A percentile compares a stretch with the other conserved stretches of the same genome.
Conservation (phyloP, 2,113 vertebrate species). For the Protobothrops mucrosquamatus region DNA sequence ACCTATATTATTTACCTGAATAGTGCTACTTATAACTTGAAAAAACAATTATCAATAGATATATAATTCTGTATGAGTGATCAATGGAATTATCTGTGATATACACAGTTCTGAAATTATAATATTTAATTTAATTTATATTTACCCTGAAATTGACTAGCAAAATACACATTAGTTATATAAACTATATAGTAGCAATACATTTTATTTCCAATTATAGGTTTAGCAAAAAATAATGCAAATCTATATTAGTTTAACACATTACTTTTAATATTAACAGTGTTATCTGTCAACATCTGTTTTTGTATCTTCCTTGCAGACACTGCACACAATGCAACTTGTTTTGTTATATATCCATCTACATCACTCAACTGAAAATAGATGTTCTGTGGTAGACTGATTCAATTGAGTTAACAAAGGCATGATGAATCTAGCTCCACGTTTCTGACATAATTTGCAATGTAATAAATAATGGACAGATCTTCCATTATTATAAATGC, state of each 20-base stretch:
- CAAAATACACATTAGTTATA: neutral
- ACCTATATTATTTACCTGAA: conserved; percentile 35
- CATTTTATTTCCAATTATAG: neutral
- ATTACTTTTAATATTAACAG: neutral
- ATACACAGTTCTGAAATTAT: neutral
- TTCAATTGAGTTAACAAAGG: neutral
- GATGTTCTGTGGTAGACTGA: neutral
- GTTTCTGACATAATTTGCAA: neutral
- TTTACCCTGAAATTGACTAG: neutral
- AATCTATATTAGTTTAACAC: neutral
- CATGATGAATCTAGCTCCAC: neutral
- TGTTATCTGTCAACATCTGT: neutral
- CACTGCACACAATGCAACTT: neutral
- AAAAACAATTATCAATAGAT: conserved; percentile 28
- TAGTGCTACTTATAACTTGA: neutral
- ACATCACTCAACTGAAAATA: neutral
- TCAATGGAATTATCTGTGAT: neutral
- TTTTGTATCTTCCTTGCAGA: neutral
- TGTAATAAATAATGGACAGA: neutral
- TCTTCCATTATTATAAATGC: neutral
- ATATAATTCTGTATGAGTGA: neutral
- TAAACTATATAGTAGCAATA: neutral
- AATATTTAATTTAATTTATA: neutral
- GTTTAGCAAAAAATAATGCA: neutral
- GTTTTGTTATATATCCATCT: neutral